Evolutionary conservation across 2,888 invertebrate genomes (phyloP), one percentile per base, ranked within the genome.

Genomic region (Platycheirus rosarum): DNA sequence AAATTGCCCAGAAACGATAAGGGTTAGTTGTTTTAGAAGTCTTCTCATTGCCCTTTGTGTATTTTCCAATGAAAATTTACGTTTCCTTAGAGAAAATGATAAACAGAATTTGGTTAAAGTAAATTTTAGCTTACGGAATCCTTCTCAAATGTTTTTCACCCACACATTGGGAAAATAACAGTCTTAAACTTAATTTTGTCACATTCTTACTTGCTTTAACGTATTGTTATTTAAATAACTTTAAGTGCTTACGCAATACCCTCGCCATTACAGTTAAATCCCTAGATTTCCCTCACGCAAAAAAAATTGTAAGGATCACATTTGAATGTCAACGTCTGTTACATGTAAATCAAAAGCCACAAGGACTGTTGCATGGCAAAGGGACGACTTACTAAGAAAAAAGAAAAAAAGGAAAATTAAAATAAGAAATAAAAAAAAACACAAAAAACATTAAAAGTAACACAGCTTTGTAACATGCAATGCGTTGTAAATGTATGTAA

Each of bases 281-380:
- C 11, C 6, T 9, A 18, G 23, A 18, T 14, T 40, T 37, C 37
- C 14, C 26, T 3, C 40, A 55, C 13, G 13, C 3, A 23, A 20
- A 44, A 14, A 46, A 14, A 32, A 46, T 5, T 7, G 8, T 55
- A 35, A 44, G 20, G 29, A 23, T 26, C 32, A 53, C 23, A 40
- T 53, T 55, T 55, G 46, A 55, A 55, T 35, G 42, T 42, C 51
- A 53, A 51, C 42, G 20, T 44, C 55, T 68, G 20, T 23, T 44
- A 46, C 46, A 55, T 46, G 68, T 68, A 55, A 68, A 68, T 55
- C 35, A 68, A 55, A 68, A 55, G 23, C 68, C 32, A 55, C 68
- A 32, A 55, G 23, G 32, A 32, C 35, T 66, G 29, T 42, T 51
- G 51, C 20, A 44, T 32, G 29, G 42, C 51, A 26, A 53, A 37